Percentiles rank a stretch among this genome's conserved stretches.
These are phyloP conservation scores for Chalcosyrphus nemorum DNA, from an alignment of 2,888 invertebrate species.

Conservation along the genomic window DNA sequence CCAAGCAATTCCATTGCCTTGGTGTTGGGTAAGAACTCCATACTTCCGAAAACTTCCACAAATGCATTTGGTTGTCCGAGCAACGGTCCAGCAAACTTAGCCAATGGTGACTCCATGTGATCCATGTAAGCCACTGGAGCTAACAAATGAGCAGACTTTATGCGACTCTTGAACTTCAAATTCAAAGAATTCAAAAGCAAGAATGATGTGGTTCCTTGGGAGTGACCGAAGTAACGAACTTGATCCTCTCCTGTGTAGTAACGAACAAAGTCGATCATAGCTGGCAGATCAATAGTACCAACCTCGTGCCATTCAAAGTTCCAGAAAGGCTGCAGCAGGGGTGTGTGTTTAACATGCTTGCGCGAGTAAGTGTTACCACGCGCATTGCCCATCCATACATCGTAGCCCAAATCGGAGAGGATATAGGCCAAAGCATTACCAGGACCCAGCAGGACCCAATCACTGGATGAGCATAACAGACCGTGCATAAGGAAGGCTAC, in stretches of 20 bases:
- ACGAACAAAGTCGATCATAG: slow-evolving; percentile 77
- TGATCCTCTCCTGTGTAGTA: slow-evolving; percentile 73
- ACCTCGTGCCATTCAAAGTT: slow-evolving; percentile 78
- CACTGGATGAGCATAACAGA: slow-evolving; percentile 77
- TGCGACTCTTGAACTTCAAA: slow-evolving; percentile 75
- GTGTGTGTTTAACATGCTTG: slow-evolving; percentile 74
- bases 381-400: slow-evolving; percentile 79
- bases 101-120: slow-evolving; percentile 82
- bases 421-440: slow-evolving; percentile 75
- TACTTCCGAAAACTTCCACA: slow-evolving; percentile 76
- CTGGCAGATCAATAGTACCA: slow-evolving; percentile 77
- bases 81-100: slow-evolving; percentile 84
- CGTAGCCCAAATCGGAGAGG: slow-evolving; percentile 77
- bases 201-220: slow-evolving; percentile 77
- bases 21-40: slow-evolving; percentile 76
- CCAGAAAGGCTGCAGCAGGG: slow-evolving; percentile 76
- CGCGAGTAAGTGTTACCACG: slow-evolving; percentile 78
- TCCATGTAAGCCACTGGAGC: slow-evolving; percentile 78
- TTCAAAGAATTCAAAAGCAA: slow-evolving; percentile 75
- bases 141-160: slow-evolving; percentile 76
- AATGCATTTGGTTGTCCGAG: slow-evolving; percentile 77
- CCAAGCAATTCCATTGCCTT: slow-evolving; percentile 76
- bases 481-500: slow-evolving; percentile 78
- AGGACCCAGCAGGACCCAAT: slow-evolving; percentile 77
- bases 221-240: slow-evolving; percentile 76